A percentile compares a stretch with the other conserved stretches of the same genome.
phyloP scores from a whole-genome alignment of 2,888 invertebrate genomes.

The Subacronicta megacephala region DNA sequence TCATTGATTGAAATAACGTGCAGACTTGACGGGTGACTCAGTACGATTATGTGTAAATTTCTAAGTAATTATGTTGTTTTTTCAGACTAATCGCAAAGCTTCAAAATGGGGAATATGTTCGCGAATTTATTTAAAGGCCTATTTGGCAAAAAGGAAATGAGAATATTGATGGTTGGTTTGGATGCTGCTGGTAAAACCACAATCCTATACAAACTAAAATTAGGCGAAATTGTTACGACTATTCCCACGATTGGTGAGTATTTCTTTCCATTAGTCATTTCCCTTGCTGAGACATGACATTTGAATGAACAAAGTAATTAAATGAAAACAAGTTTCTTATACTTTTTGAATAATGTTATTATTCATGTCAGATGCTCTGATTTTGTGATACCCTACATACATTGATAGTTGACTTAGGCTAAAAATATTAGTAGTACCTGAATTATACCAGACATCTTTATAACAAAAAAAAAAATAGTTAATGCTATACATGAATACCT shows the following conservation, averaged over 20 bases:
- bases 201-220: conserved; percentile 99
- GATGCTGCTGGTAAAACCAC: conserved; percentile 99
- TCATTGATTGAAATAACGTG: conserved; percentile 86
- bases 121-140: conserved; percentile 99
- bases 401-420: too few species aligned
- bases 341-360: neutral
- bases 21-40: conserved; percentile 84
- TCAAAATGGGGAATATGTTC: conserved; percentile 99
- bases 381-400: neutral
- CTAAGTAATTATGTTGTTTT: conserved; percentile 70
- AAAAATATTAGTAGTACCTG: too few species aligned
- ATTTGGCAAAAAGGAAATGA: conserved; percentile 99
- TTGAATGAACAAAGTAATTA: too few species aligned
- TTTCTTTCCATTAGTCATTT: neutral
- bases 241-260: conserved; percentile 99
- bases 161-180: conserved; percentile 99
- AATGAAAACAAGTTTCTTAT: neutral
- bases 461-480: too few species aligned
- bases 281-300: neutral
- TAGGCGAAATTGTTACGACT: conserved; percentile 99
- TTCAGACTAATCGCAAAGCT: conserved; percentile 88
- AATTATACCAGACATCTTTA: too few species aligned
- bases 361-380: neutral
- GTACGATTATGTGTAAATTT: conserved; percentile 68
- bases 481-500: too few species aligned